phyloP scores from a whole-genome alignment of 2,113 vertebrate species.

The Elephas maximus region DNA sequence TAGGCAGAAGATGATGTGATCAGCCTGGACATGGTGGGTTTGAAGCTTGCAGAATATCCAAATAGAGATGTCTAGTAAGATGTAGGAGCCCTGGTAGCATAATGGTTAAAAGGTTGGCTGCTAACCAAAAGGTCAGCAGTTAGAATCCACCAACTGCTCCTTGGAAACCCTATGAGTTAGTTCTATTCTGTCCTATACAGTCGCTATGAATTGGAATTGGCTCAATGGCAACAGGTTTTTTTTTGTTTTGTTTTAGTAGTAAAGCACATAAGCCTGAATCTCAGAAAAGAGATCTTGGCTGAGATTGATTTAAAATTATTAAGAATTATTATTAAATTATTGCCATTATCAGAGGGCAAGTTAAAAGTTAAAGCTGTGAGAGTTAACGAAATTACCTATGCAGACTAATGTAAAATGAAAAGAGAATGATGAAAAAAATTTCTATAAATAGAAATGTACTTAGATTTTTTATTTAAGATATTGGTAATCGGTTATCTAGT shows the following conservation, averaged over 20 bases:
- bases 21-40: neutral
- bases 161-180: too few species aligned
- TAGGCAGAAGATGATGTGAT: neutral
- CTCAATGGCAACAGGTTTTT: too few species aligned
- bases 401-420: conserved; percentile 22
- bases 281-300: neutral
- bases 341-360: neutral
- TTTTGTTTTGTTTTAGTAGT: too few species aligned
- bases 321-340: neutral
- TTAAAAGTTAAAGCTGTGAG: neutral
- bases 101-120: too few species aligned
- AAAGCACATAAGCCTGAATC: neutral
- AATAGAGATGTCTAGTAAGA: neutral
- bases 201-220: too few species aligned
- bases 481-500: neutral
- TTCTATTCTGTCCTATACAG: too few species aligned
- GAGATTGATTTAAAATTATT: conserved; percentile 14
- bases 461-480: neutral
- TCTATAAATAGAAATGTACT: neutral
- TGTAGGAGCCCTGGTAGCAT: too few species aligned
- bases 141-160: too few species aligned
- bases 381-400: neutral
- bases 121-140: too few species aligned
- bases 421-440: neutral
- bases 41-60: neutral